These are phyloP conservation scores for Microchirus variegatus DNA, from an alignment of 2,797 vertebrate species.

Conservation along the genomic window DNA sequence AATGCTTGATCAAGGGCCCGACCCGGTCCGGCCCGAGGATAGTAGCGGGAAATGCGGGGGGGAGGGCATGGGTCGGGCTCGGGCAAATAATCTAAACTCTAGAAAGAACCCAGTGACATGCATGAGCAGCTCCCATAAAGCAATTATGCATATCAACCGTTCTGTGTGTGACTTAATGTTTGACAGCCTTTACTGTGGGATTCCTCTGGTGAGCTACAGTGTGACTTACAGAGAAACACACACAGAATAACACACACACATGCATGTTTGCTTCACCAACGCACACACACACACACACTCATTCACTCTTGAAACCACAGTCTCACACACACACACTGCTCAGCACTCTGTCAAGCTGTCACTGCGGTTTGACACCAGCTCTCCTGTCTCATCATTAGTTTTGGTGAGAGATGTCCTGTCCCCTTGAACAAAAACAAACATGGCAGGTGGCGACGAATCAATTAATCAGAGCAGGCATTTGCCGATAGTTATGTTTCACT, in stretches of 20 bases:
- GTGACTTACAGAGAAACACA: conserved; percentile 6
- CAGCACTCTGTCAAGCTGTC: conserved; percentile 65
- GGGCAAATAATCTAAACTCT: no score
- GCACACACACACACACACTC: conserved; percentile 16
- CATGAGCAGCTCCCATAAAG: conserved; percentile 67
- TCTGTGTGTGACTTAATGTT: conserved; percentile 45
- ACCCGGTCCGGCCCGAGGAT: no score
- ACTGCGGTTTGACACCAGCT: conserved; percentile 58
- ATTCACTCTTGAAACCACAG: conserved; percentile 29
- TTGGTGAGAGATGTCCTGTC: conserved; percentile 74
- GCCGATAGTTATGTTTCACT: conserved; percentile 81
- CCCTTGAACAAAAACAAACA: conserved; percentile 76
- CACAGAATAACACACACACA: conserved; percentile 8
- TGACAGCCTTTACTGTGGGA: conserved; percentile 55
- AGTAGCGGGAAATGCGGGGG: no score
- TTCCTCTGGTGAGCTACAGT: conserved; percentile 55
- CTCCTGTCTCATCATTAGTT: conserved; percentile 73
- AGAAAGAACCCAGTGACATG: conserved; percentile 73
- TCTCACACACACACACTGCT: conserved; percentile 49
- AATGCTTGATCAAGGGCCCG: no score
- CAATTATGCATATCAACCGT: conserved; percentile 75
- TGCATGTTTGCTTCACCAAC: conserved; percentile 19
- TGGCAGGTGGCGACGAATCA: conserved; percentile 71
- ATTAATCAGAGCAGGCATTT: conserved; percentile 73
- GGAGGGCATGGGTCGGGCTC: no score